A percentile compares a stretch with the other conserved stretches of the same genome.
These are phyloP conservation scores for Fragum sueziense DNA, from an alignment of 2,888 invertebrate species.

Conservation along the genomic window DNA sequence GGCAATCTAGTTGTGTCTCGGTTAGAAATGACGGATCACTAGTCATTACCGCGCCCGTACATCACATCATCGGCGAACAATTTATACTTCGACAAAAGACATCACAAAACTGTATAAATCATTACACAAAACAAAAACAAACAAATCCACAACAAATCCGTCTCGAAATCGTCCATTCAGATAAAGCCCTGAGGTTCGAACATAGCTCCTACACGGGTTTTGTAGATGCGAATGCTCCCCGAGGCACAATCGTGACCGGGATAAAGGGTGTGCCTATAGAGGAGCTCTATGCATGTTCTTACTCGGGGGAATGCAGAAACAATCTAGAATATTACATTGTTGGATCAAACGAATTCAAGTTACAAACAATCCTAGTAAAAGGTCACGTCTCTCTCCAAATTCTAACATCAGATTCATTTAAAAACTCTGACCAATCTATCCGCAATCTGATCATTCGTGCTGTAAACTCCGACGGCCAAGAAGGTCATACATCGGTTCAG, in stretches of 20 bases:
- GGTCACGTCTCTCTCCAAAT: constrained; percentile 45
- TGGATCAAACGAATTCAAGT: constrained; percentile 40
- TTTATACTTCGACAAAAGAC: constrained; percentile 37
- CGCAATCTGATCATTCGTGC: constrained; percentile 44
- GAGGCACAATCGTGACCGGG: constrained; percentile 37
- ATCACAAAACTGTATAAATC: neutral
- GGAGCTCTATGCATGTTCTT: constrained; percentile 45
- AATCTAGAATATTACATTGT: constrained; percentile 42
- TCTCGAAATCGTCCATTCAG: constrained; percentile 37
- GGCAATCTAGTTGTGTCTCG: constrained; percentile 27
- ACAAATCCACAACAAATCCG: constrained; percentile 29
- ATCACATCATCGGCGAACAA: constrained; percentile 32
- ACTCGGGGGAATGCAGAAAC: constrained; percentile 19
- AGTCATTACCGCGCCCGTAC: constrained; percentile 33
- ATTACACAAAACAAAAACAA: constrained; percentile 14
- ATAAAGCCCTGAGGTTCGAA: constrained; percentile 26
- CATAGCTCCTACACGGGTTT: constrained; percentile 35
- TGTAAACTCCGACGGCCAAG: constrained; percentile 23
- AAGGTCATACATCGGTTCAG: constrained; percentile 44
- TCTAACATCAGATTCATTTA: constrained; percentile 13
- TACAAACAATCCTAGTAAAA: constrained; percentile 32
- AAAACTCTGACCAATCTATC: neutral
- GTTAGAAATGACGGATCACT: constrained; percentile 38
- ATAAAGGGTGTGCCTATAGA: no score
- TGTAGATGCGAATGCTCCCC: constrained; percentile 19